These are phyloP conservation scores for Drosophila leontia DNA, from an alignment of 1,140 invertebrate species.

Conservation along the genomic window DNA sequence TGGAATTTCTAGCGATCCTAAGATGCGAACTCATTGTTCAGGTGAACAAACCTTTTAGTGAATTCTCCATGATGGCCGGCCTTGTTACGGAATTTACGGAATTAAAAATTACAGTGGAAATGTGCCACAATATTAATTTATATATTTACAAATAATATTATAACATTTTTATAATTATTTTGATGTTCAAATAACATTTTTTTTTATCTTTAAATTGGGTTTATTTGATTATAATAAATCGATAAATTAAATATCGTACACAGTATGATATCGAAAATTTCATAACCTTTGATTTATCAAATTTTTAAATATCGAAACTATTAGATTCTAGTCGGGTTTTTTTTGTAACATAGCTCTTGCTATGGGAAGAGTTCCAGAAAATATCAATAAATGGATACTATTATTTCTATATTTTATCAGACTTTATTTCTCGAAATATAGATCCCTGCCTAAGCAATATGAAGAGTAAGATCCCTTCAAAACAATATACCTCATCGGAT, in stretches of 20 bases:
- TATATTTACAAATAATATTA: background rate
- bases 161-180: background rate
- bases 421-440: background rate
- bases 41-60: constrained; percentile 43
- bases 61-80: constrained; percentile 22
- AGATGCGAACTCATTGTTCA: constrained; percentile 24
- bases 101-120: constrained; percentile 24
- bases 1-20: too few relatives aligned
- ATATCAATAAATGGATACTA: background rate
- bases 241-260: too few relatives aligned
- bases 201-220: background rate
- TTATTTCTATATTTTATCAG: background rate
- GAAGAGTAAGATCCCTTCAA: background rate
- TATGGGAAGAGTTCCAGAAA: too few relatives aligned
- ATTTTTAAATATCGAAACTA: too few relatives aligned
- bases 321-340: too few relatives aligned
- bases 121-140: background rate
- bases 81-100: constrained; percentile 39
- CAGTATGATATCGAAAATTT: background rate
- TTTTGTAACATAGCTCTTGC: too few relatives aligned
- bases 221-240: background rate
- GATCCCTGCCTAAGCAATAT: background rate
- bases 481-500: background rate
- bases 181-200: background rate
- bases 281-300: too few relatives aligned